Conservation (phyloP, 2,797 vertebrate species). For the Kryptolebias ocellatus region DNA sequence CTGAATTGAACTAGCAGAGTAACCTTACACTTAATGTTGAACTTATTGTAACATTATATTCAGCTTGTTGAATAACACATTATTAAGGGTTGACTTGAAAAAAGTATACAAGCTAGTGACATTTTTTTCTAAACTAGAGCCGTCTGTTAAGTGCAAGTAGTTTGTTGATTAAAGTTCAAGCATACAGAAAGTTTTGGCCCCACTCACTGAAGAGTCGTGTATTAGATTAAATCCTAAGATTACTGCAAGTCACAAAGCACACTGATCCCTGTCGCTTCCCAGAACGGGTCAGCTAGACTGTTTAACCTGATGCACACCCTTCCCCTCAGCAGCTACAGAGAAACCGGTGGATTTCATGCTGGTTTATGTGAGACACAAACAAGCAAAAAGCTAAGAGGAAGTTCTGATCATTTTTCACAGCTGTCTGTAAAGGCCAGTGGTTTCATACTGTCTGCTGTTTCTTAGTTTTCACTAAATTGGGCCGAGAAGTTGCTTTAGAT, state of each 20-base stretch:
- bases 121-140: conserved; percentile 25
- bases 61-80: conserved; percentile 8
- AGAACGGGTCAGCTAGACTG: conserved; percentile 44
- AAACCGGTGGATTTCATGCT: conserved; percentile 8
- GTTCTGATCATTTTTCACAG: conserved; percentile 47
- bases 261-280: conserved; percentile 62
- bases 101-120: background rate
- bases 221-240: conserved; percentile 67
- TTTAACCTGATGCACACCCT: conserved; percentile 20
- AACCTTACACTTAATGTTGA: background rate
- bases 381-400: conserved; percentile 21
- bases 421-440: conserved; percentile 20
- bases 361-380: conserved; percentile 34
- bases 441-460: conserved; percentile 23
- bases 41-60: conserved; percentile 10
- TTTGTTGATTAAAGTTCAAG: conserved; percentile 33
- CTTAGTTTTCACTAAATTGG: conserved; percentile 21
- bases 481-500: background rate
- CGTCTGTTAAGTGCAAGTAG: conserved; percentile 31
- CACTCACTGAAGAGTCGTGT: conserved; percentile 46
- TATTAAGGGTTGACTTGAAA: conserved; percentile 49
- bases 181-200: conserved; percentile 36
- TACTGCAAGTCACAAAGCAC: conserved; percentile 62
- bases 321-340: conserved; percentile 7
- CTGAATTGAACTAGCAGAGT: too few relatives aligned